phyloP scores from a whole-genome alignment of 2,113 vertebrate species.

The Notarius lentiginosus region DNA sequence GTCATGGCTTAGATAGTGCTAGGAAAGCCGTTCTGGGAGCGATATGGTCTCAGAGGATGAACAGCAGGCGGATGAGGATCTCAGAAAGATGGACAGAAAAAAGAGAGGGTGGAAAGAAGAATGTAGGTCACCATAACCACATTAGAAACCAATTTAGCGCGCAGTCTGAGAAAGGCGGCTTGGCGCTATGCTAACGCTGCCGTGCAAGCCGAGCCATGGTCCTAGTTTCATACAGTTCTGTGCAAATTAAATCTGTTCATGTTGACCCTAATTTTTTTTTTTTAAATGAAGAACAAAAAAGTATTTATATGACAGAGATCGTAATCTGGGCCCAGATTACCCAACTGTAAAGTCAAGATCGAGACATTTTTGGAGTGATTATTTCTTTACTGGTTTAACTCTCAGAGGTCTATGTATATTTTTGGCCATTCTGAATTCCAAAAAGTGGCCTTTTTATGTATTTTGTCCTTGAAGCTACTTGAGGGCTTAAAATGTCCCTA shows the following conservation, averaged over 20 bases:
- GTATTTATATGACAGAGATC: neutral
- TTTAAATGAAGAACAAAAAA: neutral
- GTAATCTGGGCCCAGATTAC: neutral
- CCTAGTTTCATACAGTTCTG: neutral
- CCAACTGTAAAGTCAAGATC: neutral
- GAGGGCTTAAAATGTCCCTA: neutral
- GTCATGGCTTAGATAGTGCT: slow-evolving; percentile 65
- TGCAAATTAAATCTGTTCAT: slow-evolving; percentile 14
- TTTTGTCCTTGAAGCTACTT: neutral
- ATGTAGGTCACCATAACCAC: slow-evolving; percentile 73
- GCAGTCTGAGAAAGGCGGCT: slow-evolving; percentile 28
- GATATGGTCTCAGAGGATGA: slow-evolving; percentile 54
- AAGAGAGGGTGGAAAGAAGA: slow-evolving; percentile 58
- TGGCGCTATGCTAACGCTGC: slow-evolving; percentile 12
- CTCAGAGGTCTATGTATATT: neutral
- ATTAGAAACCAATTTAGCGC: slow-evolving; percentile 58
- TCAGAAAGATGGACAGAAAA: slow-evolving; percentile 17
- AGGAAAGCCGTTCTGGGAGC: slow-evolving; percentile 62
- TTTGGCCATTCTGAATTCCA: neutral
- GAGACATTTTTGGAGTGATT: neutral
- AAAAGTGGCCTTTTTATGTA: neutral
- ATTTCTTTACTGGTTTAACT: neutral
- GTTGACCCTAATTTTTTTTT: neutral
- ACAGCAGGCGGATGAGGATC: neutral
- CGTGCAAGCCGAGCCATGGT: slow-evolving; percentile 6